Percentiles rank a stretch among this genome's conserved stretches.
These are phyloP conservation scores for Tridacna crocea DNA, from an alignment of 2,888 invertebrate genomes.

Conservation along the genomic window DNA sequence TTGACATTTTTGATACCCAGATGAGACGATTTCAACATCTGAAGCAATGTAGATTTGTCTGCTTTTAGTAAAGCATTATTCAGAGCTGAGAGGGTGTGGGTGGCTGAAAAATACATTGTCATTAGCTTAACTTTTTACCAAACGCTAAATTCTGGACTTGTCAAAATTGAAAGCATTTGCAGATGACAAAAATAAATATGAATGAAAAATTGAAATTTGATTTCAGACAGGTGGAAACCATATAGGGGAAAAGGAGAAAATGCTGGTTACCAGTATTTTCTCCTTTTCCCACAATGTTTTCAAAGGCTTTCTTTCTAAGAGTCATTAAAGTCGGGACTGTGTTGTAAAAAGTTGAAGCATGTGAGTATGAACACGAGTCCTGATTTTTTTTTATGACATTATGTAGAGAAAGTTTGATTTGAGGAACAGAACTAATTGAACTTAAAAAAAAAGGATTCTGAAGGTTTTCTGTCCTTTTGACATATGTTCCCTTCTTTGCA, in stretches of 20 bases:
- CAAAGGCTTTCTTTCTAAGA: no score
- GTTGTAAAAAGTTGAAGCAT: no score
- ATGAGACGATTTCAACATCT: constrained; percentile 71
- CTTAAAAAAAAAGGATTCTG: no score
- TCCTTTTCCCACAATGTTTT: background rate
- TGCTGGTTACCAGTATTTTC: background rate
- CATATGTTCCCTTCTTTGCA: no score
- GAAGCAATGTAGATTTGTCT: constrained; percentile 70
- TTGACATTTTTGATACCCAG: constrained; percentile 78
- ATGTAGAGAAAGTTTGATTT: no score
- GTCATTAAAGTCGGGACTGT: no score
- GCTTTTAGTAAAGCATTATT: constrained; percentile 74
- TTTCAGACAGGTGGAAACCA: background rate
- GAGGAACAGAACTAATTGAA: no score
- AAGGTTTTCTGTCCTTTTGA: no score
- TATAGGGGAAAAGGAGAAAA: background rate
- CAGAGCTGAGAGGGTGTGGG: constrained; percentile 66
- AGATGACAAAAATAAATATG: no score
- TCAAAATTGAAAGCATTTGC: background rate
- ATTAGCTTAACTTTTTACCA: background rate
- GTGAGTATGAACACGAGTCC: no score
- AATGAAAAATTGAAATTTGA: no score
- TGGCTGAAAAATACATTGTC: constrained; percentile 62
- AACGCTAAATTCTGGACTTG: background rate
- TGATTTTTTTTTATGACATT: no score